Base-by-base conservation (phyloP, 2,888 invertebrate species). In the Laspeyria flexula region DNA sequence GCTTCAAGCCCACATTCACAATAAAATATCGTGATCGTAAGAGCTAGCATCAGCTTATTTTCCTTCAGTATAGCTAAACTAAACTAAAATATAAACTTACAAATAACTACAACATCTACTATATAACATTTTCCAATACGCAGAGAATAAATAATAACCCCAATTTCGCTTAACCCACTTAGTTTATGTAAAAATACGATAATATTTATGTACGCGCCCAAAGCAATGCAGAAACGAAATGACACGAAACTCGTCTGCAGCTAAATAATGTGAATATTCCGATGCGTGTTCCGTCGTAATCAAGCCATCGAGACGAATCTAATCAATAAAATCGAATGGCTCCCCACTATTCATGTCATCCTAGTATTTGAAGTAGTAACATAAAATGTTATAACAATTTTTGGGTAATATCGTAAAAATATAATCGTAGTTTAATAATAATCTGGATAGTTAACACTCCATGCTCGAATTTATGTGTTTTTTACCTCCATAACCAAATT, bases 351-450 rank as follows among this genome's bases (percentile, higher is more conserved):
- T 55, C 39, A 59, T 65, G 53, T 18, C 44, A 34, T 43, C 54
- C 48, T 60, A 50, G 54, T 65, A 66, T 30, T 49, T 60, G 10
- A 4, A 45, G 50, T 55, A 52, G 37, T 47, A 60, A 51, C 43
- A 57, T 67, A 31, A 64, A 48, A 16, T 5, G 25, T 40, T 45
- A 50, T 38, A 60, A 57, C 57, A 30, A 52, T 57, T 65, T 66
- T 55, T 43, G 23, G 43, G 43, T 44, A 47, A 61, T 61, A 68
- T 58, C 65, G 52, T 66, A 51, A 68, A 68, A 54, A 44, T 47
- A 50, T 52, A 54, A 64, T 67, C 33, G 53, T 16, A 15, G 15
- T 42, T 33, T 33, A 31, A 35, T 41, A 34, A 37, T 41, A 44
- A 18, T 58, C 48, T 54, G 47, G 47, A 68, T 60, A 52, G 65